Base-by-base conservation (phyloP, 1,140 invertebrate genomes). In the Sogatella furcifera region DNA sequence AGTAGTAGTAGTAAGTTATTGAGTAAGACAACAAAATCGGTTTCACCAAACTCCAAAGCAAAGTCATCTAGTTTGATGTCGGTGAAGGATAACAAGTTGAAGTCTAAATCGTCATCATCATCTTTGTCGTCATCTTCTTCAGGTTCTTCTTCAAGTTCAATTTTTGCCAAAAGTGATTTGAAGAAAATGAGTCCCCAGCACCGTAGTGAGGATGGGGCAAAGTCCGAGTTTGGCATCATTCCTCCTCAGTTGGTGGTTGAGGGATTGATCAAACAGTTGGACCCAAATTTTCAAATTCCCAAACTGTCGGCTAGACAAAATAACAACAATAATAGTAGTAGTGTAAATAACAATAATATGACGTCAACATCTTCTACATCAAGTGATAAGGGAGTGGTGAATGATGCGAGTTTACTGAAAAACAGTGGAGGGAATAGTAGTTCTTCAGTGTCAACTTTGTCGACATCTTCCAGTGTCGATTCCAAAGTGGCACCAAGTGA, bases 231-330 rank as follows among this genome's bases (percentile, higher is more conserved):
- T 10, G 83, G 83, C 63, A 80, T 74, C 61, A 76, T 82, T 57
- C 70, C 75, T 5, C 69, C 76, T 0, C 75, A 77, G 22, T 57
- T 78, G 0, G 74, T 83, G 34, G 83, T 88, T 62, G 86, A 88
- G 68, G 84, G 85, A 14, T 72, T 88, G 15, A 86, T 86, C 46
- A 90, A 89, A 66, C 82, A 86, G 17, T 70, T 90, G 9, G 87
- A 90, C 68, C 88, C 86, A 1, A 90, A 89, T 68, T 91, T 90
- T 76, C 88, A 91, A 75, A 91, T 91, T 68, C 89, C 89, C 0
- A 91, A 91, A 73, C 69, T 90, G 55, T 87, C 85, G 0, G 81
- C 82, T 0, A 69, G 81, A 52, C 69, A 57, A 22, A 42, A 31
- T 15, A 55, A 56, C 14, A 17, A 61, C 44, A 46, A 46, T 13